A percentile compares a stretch with the other conserved stretches of the same genome.
Conservation (phyloP, 2,888 invertebrate genomes). For the Phengaris arion region DNA sequence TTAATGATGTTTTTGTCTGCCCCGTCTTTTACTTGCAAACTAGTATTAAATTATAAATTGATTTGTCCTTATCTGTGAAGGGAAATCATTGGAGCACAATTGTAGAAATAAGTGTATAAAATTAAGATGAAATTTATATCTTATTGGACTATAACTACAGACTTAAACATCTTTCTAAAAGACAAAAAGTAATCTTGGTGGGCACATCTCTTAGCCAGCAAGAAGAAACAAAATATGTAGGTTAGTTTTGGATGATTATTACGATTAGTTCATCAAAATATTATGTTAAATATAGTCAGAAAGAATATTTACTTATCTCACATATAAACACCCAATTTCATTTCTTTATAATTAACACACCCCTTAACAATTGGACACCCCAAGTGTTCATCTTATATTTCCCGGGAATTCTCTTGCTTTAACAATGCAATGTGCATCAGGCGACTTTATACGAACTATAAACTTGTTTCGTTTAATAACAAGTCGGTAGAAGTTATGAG, state of each 20-base stretch:
- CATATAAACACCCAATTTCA: slow-evolving; percentile 38
- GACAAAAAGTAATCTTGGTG: no score
- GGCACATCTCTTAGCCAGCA: no score
- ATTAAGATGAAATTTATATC: no score
- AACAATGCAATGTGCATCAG: slow-evolving; percentile 40
- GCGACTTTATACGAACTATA: slow-evolving; percentile 42
- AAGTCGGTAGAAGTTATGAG: slow-evolving; percentile 40
- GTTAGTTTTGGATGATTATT: no score
- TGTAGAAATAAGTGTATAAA: not conserved
- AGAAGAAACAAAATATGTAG: no score
- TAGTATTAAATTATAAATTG: slow-evolving; percentile 45
- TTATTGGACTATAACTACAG: no score
- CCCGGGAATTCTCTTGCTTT: not conserved
- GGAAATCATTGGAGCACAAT: not conserved
- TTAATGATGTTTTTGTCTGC: slow-evolving; percentile 49
- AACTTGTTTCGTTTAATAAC: slow-evolving; percentile 45
- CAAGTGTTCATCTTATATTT: slow-evolving; percentile 34
- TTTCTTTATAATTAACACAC: not conserved
- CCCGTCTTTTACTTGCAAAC: slow-evolving; percentile 41
- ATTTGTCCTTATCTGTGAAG: slow-evolving; percentile 34
- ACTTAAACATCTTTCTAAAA: no score
- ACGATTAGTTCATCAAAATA: no score
- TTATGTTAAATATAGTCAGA: not conserved
- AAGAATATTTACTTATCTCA: not conserved
- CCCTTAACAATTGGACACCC: slow-evolving; percentile 56